Base-by-base conservation (phyloP, 2,888 invertebrate genomes). In the Amphipoea oculea region DNA sequence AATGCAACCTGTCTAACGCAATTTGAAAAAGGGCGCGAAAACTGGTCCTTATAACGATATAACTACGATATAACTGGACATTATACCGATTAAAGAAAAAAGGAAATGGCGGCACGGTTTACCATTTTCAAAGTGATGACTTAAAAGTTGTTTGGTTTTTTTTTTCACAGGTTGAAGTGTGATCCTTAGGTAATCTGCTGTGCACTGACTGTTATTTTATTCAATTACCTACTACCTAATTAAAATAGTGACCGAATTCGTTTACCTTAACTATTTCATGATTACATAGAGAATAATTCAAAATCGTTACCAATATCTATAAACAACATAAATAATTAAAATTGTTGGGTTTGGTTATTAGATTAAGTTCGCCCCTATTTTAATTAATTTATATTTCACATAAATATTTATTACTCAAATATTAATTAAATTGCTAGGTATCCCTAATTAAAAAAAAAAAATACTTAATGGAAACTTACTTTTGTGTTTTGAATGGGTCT, bases 401-500 rank as follows among this genome's bases (percentile, higher is more conserved):
- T 54, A 36, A n/a, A 70, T 29, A 9, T 29, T 45, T n/a, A 45
- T 45, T 45, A 54, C 9, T 23, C 0, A 20, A 29, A 51, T 14
- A 51, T 36, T 23, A 51, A 60, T 17, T 17, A 2, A 51, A 70
- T 57, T 36, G 4, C 14, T 3, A 36, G 1, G 36, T 36, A 36
- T 57, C 9, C 11, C 9, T 11, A 62, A n/a, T 6, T 40, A 14
- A 40, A 71, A 62, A 1, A 45, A 29, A 36, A 11, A 60, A 78
- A 36, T 36, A 60, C 1, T 23, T 14, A 23, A 20, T 36, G 2
- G 36, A 5, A n/a, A 76, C 76, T 76, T 78, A 98, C 98, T 98
- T 97, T 97, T 97, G 90, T 98, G 98, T 90, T 98, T 98, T 29
- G 98, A 97, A 93, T 97, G 97, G 88, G 96, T 97, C 90, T 97